A percentile compares a stretch with the other conserved stretches of the same genome.
Conservation (phyloP, 64 coral and sea anemone genomes). For the Actinia equina region DNA sequence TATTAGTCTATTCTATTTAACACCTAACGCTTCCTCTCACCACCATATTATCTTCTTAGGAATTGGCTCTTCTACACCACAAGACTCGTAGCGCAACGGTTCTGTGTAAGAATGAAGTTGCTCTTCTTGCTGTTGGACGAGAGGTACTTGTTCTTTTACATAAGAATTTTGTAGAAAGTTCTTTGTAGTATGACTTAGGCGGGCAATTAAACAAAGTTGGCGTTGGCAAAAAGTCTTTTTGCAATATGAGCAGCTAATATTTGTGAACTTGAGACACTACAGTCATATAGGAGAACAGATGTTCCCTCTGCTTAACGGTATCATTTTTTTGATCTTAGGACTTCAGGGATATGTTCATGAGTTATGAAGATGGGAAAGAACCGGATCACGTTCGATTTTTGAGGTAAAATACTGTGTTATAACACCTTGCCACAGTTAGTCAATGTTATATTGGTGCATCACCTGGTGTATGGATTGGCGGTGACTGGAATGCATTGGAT, state of each 20-base stretch:
- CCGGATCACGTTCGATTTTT: conserved; percentile 84
- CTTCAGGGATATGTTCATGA: conserved; percentile 97
- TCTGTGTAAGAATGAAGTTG: conserved; percentile 82
- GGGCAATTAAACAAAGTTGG: too few relatives aligned
- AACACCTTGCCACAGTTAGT: too few relatives aligned
- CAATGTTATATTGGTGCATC: too few relatives aligned
- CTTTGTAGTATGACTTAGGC: too few relatives aligned
- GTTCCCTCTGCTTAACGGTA: neutral
- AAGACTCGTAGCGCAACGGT: conserved; percentile 87
- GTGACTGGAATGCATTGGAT: too few relatives aligned
- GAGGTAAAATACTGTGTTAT: conserved; percentile 31
- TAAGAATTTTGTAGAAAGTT: too few relatives aligned
- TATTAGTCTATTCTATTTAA: too few relatives aligned
- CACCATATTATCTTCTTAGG: conserved; percentile 21
- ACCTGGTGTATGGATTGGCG: too few relatives aligned
- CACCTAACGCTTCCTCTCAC: neutral
- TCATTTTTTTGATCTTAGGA: conserved; percentile 37
- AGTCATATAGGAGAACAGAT: too few relatives aligned
- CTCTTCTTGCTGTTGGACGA: conserved; percentile 74
- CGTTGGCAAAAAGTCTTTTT: too few relatives aligned
- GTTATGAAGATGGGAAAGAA: conserved; percentile 81
- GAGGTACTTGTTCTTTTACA: conserved; percentile 39
- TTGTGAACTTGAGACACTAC: too few relatives aligned
- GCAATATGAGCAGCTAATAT: too few relatives aligned
- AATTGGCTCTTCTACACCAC: conserved; percentile 84